phyloP scores from a whole-genome alignment of 2,113 vertebrate genomes.

The Macaca mulatta region DNA sequence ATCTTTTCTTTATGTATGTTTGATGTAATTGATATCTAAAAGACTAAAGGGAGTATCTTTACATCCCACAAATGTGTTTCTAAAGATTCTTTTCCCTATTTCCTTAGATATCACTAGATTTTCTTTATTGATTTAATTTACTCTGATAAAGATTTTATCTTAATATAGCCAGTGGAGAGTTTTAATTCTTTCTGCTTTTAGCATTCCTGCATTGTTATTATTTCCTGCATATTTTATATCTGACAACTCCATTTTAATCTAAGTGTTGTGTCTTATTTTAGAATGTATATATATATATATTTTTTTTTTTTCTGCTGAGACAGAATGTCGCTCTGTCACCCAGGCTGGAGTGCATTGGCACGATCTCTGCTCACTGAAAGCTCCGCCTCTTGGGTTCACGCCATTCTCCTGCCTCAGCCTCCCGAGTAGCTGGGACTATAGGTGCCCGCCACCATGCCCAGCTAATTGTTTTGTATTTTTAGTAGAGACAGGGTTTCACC shows the following conservation, averaged over 20 bases:
- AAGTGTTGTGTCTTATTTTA: background rate
- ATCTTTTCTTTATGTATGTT: background rate
- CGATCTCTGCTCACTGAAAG: too few relatives aligned
- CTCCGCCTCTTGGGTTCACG: too few relatives aligned
- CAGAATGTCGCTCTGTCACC: too few relatives aligned
- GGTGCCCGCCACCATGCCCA: too few relatives aligned
- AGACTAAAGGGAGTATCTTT: background rate
- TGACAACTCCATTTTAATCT: background rate
- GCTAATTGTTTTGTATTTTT: too few relatives aligned
- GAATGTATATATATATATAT: too few relatives aligned
- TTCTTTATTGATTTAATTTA: background rate
- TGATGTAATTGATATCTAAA: background rate
- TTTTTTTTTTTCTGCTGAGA: too few relatives aligned
- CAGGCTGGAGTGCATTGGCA: too few relatives aligned
- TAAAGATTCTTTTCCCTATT: background rate
- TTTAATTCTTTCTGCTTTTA: conserved; percentile 22
- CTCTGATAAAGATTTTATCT: background rate
- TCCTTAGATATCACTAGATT: background rate
- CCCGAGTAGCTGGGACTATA: too few relatives aligned
- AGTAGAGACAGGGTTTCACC: too few relatives aligned
- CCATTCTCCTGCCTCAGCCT: too few relatives aligned
- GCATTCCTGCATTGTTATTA: background rate
- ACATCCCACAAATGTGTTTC: background rate
- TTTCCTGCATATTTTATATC: background rate
- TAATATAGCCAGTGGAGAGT: background rate